Conservation (phyloP, 1,140 invertebrate genomes). For the Zaprionus capensis region DNA sequence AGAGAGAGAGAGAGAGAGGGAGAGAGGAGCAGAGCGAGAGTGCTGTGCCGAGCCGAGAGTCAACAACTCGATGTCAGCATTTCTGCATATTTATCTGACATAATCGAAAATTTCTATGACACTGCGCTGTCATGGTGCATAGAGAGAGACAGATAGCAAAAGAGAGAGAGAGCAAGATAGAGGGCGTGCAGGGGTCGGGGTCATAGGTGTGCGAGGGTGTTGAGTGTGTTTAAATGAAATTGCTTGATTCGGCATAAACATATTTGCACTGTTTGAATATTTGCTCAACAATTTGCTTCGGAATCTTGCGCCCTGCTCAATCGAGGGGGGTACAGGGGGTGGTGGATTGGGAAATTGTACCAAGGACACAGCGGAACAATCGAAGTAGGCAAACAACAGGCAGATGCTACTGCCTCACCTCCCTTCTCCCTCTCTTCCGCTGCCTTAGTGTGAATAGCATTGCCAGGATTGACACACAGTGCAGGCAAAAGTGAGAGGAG, state of each 20-base stretch:
- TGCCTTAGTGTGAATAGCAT: not conserved
- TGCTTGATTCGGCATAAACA: slow-evolving; percentile 82
- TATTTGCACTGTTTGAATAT: slow-evolving; percentile 82
- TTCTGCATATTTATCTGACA: slow-evolving; percentile 56
- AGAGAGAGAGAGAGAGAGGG: slow-evolving; percentile 5
- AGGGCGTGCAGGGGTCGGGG: not conserved
- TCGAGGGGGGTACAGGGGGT: slow-evolving; percentile 19
- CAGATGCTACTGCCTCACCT: not conserved
- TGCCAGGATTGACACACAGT: slow-evolving; percentile 1
- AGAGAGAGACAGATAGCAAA: not conserved
- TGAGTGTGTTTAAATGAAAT: slow-evolving; percentile 81
- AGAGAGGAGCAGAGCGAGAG: not conserved
- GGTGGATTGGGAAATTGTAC: slow-evolving; percentile 66
- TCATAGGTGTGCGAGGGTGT: slow-evolving; percentile 21
- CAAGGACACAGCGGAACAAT: slow-evolving; percentile 78
- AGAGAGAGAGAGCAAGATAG: not conserved
- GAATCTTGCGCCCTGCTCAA: slow-evolving; percentile 60
- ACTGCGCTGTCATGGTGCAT: slow-evolving; percentile 25
- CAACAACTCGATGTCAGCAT: slow-evolving; percentile 56
- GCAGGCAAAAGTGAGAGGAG: not conserved
- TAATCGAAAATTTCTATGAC: slow-evolving; percentile 56
- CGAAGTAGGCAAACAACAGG: slow-evolving; percentile 73
- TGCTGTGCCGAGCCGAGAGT: slow-evolving; percentile 34
- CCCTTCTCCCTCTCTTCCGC: not conserved
- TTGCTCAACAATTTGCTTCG: slow-evolving; percentile 82